A percentile compares a stretch with the other conserved stretches of the same genome.
Conservation (phyloP, 2,113 vertebrate species). For the Albula goreensis region DNA sequence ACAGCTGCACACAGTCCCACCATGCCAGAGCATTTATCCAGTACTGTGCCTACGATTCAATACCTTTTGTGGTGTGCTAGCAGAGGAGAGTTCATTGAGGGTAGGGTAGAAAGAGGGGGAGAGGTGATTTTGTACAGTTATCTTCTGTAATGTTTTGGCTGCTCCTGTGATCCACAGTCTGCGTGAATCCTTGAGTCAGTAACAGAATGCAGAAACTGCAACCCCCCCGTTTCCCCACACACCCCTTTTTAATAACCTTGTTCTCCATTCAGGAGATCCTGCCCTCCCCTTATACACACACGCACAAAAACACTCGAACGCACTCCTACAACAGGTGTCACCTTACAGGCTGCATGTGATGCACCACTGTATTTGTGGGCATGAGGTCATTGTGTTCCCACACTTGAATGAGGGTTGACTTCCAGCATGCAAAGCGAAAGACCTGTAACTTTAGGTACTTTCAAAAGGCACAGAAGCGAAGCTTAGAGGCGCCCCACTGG, state of each 20-base stretch:
- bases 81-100: not conserved
- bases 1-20: not conserved
- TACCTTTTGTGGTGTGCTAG: not conserved
- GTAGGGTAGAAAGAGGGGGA: too few species aligned
- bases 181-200: not conserved
- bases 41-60: not conserved
- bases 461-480: not conserved
- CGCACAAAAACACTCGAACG: not conserved
- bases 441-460: not conserved
- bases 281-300: not conserved
- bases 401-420: not conserved
- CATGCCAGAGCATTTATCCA: not conserved
- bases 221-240: not conserved
- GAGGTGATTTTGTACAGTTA: not conserved
- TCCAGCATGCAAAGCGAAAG: not conserved
- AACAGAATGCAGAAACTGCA: too few species aligned
- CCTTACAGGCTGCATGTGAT: not conserved
- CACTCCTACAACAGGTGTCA: not conserved
- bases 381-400: slow-evolving; percentile 2
- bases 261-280: not conserved
- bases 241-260: not conserved
- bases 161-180: not conserved
- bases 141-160: not conserved
- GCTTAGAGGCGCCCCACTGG: not conserved
- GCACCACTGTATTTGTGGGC: not conserved